Conservation (phyloP, 2,113 vertebrate species). For the Puntigrus tetrazona region DNA sequence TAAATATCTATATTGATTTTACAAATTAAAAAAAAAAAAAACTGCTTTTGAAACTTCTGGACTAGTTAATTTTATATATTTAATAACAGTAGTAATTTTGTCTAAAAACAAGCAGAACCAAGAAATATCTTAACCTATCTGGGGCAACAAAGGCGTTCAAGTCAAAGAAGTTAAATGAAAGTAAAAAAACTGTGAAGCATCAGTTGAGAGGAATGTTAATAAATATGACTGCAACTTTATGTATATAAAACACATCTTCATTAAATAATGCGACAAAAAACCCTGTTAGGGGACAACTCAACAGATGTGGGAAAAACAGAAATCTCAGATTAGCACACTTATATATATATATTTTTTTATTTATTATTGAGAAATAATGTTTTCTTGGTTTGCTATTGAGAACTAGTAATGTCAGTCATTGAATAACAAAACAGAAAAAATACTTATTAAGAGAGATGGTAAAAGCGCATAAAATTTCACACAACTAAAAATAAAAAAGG, state of each 20-base stretch:
- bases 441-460: background rate
- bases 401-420: background rate
- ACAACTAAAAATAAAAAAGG: background rate
- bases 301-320: background rate
- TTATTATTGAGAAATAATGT: slow-evolving; percentile 29
- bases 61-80: background rate
- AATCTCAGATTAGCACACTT: slow-evolving; percentile 15
- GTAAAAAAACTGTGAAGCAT: background rate
- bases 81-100: background rate
- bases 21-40: too few species aligned
- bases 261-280: background rate
- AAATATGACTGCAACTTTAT: background rate
- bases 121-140: too few species aligned
- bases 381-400: background rate
- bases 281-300: background rate
- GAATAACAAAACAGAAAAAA: background rate
- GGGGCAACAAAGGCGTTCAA: background rate
- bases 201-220: background rate
- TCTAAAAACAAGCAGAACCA: background rate
- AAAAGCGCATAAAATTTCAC: background rate
- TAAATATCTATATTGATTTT: too few species aligned
- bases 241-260: slow-evolving; percentile 29
- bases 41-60: background rate
- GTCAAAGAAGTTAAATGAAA: background rate
- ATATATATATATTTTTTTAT: slow-evolving; percentile 16